Percentiles rank a stretch among this genome's conserved stretches.
Evolutionary conservation across 2,888 invertebrate species (phyloP).

Genomic region (Cataglyphis rosenhaueri): DNA sequence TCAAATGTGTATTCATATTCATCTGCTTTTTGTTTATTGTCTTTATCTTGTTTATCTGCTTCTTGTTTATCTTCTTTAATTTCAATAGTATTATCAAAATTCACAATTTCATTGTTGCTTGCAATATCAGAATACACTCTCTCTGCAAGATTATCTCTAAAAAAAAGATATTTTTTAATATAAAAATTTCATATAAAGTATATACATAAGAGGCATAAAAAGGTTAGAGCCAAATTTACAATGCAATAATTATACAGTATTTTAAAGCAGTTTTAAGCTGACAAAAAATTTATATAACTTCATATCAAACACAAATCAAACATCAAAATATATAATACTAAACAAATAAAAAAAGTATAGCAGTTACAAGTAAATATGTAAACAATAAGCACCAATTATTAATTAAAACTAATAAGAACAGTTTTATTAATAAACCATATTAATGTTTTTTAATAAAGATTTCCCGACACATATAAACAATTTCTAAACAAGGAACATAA

Average conservation of each 20-base stretch:
- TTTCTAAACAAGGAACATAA: neutral
- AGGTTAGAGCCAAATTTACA: neutral
- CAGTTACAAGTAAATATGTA: neutral
- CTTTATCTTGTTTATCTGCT: neutral
- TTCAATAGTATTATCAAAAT: constrained; percentile 61
- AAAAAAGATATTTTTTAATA: constrained; percentile 19
- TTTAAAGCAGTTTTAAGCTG: neutral
- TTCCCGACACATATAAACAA: neutral
- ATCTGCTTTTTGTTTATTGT: neutral
- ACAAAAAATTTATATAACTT: neutral
- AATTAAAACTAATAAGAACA: neutral
- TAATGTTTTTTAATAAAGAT: neutral
- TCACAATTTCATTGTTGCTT: constrained; percentile 50
- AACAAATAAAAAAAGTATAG: neutral
- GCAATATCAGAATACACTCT: constrained; percentile 1
- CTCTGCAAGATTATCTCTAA: constrained; percentile 29
- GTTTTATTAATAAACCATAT: neutral
- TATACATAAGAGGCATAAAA: neutral
- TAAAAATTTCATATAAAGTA: neutral
- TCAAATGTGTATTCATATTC: constrained; percentile 49
- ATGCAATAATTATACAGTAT: neutral
- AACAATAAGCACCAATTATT: neutral
- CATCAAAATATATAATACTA: neutral
- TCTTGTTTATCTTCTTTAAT: neutral
- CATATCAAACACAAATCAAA: neutral